These are phyloP conservation scores for Melanotaenia nigrans DNA, from an alignment of 2,797 vertebrate species.

Conservation along the genomic window DNA sequence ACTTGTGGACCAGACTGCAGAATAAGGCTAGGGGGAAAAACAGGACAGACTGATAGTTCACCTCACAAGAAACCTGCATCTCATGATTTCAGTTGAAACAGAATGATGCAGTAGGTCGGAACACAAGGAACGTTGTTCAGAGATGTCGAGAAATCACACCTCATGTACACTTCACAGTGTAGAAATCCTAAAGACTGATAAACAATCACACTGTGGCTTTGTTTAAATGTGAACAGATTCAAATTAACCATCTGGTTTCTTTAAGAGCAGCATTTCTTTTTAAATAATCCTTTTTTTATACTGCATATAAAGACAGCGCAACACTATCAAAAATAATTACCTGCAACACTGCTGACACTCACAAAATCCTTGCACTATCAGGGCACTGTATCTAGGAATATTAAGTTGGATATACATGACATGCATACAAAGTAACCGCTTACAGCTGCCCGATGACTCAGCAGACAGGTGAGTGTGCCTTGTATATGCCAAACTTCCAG, in stretches of 20 bases:
- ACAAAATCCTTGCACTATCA: constrained; percentile 3
- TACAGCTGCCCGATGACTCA: constrained; percentile 46
- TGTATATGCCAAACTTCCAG: constrained; percentile 6
- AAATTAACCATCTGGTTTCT: constrained; percentile 9
- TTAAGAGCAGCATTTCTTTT: background rate
- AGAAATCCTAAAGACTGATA: constrained; percentile 36
- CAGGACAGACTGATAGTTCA: too few species aligned
- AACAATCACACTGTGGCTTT: constrained; percentile 11
- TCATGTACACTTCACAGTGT: constrained; percentile 34
- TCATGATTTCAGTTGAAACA: background rate
- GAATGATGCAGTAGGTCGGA: constrained; percentile 27
- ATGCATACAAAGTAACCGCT: constrained; percentile 36
- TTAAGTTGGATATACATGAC: constrained; percentile 14
- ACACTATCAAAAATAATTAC: constrained; percentile 22
- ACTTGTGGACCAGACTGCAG: background rate
- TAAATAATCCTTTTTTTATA: constrained; percentile 17
- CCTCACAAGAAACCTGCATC: too few species aligned
- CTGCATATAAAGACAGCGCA: background rate
- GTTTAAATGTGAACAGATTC: constrained; percentile 23
- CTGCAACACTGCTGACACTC: constrained; percentile 27
- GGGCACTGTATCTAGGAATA: constrained; percentile 26
- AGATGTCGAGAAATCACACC: constrained; percentile 30
- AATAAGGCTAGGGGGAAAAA: background rate
- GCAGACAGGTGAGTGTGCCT: constrained; percentile 19
- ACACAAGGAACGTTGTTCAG: constrained; percentile 41